These are phyloP conservation scores for Rhynchonycteris naso DNA, from an alignment of 2,797 vertebrate genomes.

Conservation along the genomic window DNA sequence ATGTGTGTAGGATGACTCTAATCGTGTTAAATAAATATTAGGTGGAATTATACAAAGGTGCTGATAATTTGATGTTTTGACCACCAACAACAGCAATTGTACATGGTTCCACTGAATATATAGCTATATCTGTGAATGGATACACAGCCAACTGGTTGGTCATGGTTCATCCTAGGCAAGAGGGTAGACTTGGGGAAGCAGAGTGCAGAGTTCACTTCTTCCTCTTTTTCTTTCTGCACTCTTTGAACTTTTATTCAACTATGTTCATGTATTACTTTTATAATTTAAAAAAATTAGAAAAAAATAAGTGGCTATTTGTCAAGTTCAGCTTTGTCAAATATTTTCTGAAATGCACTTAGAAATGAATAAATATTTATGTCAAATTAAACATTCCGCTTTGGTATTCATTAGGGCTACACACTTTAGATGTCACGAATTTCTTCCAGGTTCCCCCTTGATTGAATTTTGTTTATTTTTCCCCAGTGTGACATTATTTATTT, in stretches of 20 bases:
- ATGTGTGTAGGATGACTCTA: background rate
- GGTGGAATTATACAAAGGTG: background rate
- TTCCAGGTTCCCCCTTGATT: background rate
- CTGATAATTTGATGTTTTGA: background rate
- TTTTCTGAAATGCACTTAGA: slow-evolving; percentile 27
- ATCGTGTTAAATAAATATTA: background rate
- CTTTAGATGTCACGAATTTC: background rate
- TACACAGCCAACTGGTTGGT: too few relatives aligned
- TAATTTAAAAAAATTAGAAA: slow-evolving; percentile 21
- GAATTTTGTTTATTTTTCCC: slow-evolving; percentile 30
- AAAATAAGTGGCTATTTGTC: background rate
- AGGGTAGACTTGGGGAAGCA: background rate
- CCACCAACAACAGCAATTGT: background rate
- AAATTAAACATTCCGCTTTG: slow-evolving; percentile 38
- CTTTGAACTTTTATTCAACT: background rate
- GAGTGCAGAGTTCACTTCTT: background rate
- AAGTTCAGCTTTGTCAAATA: background rate
- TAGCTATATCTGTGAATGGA: background rate
- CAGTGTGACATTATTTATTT: background rate
- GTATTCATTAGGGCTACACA: background rate
- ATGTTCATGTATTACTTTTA: background rate
- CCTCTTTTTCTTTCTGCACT: background rate
- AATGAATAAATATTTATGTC: slow-evolving; percentile 28
- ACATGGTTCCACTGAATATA: background rate
- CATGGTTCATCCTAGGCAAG: background rate